Base-by-base conservation (phyloP, 53 echinoderm and acorn worm species). In the Hippasteria phrygiana region DNA sequence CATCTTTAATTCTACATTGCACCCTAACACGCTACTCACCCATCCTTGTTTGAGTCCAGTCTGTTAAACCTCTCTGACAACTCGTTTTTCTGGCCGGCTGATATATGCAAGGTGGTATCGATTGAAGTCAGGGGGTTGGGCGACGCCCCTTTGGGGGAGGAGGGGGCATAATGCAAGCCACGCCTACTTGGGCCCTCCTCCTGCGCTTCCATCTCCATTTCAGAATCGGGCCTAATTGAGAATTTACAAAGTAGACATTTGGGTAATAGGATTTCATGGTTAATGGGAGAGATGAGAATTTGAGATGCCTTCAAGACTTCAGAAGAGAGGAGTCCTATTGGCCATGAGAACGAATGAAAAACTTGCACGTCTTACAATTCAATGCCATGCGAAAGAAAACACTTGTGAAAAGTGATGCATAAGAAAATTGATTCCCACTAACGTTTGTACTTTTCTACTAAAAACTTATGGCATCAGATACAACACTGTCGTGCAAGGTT, bases 161-260 rank as follows among this genome's bases (percentile, higher is more conserved):
- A 81, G 17, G 90, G 59, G 72, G 73, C 62, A 13, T 16, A 62
- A 36, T 62, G 83, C 18, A 38, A 34, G 31, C 70, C 32, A 18
- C 62, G 74, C 41, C 82, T 54, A 27, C 71, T 88, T 7, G 74
- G 77, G 37, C 73, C 74, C 51, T 64, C 28, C 41, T 73, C 90
- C 18, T 75, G 55, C 16, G 87, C 72, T n/a, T 95, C 95, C 43
- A 87, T 91, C 71, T 95, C 95, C 95, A 93, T 95, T 65, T 91
- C 95, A 29, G 95, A 95, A 43, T 64, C 54, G n/a, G 59, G 78
- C 56, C 78, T 78, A 59, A 29, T 73, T 41, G 73, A 34, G 42
- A 73, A 67, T 67, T 33, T 7, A 37, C 45, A 75, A 2, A 17
- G n/a, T n/a, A n/a, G n/a, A n/a, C n/a, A n/a, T n/a, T n/a, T n/a